Evolutionary conservation across 2,113 vertebrate species (phyloP).

Genomic region (Aythya baeri): DNA sequence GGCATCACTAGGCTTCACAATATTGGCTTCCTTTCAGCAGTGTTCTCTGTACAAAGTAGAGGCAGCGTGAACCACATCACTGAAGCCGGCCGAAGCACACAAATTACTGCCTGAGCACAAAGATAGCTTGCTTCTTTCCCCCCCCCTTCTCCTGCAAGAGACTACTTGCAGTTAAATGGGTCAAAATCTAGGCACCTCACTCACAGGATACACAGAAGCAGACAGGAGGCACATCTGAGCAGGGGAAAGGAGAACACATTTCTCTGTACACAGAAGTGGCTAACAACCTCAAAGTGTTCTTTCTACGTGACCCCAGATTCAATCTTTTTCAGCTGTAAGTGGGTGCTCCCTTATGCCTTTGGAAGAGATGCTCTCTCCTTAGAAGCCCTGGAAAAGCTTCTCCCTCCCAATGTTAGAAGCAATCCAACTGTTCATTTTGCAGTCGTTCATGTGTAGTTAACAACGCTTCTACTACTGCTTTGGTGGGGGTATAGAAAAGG

Average conservation of each 20-base stretch:
- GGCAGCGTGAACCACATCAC: neutral
- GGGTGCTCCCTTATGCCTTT: neutral
- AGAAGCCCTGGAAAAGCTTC: neutral
- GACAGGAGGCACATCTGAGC: neutral
- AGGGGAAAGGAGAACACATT: neutral
- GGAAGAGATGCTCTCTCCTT: neutral
- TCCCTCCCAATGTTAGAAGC: neutral
- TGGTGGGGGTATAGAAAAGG: neutral
- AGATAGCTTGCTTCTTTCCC: too few relatives aligned
- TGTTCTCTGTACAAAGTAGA: neutral
- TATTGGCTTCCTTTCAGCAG: neutral
- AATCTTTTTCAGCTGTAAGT: neutral
- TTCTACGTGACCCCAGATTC: neutral
- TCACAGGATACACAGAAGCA: neutral
- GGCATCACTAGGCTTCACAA: neutral
- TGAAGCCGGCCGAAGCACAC: neutral
- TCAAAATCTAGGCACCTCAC: neutral
- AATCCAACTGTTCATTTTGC: neutral
- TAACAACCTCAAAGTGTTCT: neutral
- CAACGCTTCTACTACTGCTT: neutral
- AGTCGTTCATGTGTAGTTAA: neutral
- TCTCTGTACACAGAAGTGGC: neutral
- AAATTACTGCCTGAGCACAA: neutral
- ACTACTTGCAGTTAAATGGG: neutral
- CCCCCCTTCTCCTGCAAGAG: neutral